Conservation (phyloP, 2,113 vertebrate genomes). For the Ctenodactylus gundi region DNA sequence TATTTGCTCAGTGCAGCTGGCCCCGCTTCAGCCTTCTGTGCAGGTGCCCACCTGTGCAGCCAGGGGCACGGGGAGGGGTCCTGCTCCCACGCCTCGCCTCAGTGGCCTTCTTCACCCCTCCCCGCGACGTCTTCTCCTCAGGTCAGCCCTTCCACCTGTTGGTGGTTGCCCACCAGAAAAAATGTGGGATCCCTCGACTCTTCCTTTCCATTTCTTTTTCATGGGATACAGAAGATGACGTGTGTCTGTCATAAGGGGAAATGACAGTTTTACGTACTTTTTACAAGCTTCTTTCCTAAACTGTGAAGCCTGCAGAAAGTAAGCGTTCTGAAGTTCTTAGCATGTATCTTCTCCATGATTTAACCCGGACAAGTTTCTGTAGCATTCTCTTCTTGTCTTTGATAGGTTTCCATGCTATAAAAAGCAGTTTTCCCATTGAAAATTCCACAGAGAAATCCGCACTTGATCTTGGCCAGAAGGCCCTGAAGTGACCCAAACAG, state of each 20-base stretch:
- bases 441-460: no score
- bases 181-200: not conserved
- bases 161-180: conserved; percentile 22
- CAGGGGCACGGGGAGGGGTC: not conserved
- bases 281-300: not conserved
- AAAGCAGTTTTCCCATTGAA: conserved; percentile 15
- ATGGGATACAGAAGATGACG: not conserved
- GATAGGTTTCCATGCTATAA: not conserved
- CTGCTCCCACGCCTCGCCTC: no score
- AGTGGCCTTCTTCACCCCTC: no score
- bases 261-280: not conserved
- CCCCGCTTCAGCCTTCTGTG: conserved; percentile 38
- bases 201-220: conserved; percentile 9
- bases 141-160: not conserved
- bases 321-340: not conserved
- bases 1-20: conserved; percentile 33
- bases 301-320: not conserved
- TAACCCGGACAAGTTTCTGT: not conserved
- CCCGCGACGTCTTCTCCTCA: not conserved
- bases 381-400: conserved; percentile 30
- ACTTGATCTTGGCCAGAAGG: no score
- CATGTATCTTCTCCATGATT: conserved; percentile 13
- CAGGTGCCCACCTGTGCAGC: not conserved
- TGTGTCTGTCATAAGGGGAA: not conserved
- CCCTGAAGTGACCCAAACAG: no score